Base-by-base conservation (phyloP, 2,888 invertebrate species). In the Lasioglossum pauxillum region DNA sequence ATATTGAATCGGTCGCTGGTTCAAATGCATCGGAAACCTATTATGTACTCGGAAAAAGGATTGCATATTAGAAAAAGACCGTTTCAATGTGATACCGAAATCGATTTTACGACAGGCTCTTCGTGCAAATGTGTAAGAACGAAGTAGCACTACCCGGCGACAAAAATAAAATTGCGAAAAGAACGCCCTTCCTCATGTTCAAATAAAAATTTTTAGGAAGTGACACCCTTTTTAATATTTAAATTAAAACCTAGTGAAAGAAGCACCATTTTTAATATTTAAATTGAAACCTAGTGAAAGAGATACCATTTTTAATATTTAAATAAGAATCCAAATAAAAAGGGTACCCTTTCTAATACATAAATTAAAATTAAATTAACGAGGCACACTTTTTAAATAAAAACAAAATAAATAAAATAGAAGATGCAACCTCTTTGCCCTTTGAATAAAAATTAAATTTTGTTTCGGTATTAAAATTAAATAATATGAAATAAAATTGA, bases 21-120 rank as follows among this genome's bases (percentile, higher is more conserved):
- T 64, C 64, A 64, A 27, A 35, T 31, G 19, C 69, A 38, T 69
- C 69, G 69, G 69, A 38, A 69, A 69, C 35, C 35, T 23, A 69
- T 69, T 35, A 31, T 31, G 31, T 31, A 35, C 19, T 10, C 38
- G 38, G 69, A 4, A 23, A 38, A 38, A 38, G 19, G 38, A 69
- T 38, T 69, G 23, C 38, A 69, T 38, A 23, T 23, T 19, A 38
- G 23, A 7, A 35, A 23, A 5, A 35, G 69, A 35, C 69, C 23
- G n/a, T 38, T 23, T 1, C 35, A 38, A 69, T 38, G 23, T 5
- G 23, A 69, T 8, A 23, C 23, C 38, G 23, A 23, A 69, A 23
- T 35, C 35, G 35, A 69, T 23, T 69, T 35, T 38, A 19, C 19
- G 23, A 38, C 67, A 31, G 16, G 14, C 14, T 27, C 14, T 27